Conservation (phyloP, 2,113 vertebrate species). For the Acrocephalus arundinaceus region DNA sequence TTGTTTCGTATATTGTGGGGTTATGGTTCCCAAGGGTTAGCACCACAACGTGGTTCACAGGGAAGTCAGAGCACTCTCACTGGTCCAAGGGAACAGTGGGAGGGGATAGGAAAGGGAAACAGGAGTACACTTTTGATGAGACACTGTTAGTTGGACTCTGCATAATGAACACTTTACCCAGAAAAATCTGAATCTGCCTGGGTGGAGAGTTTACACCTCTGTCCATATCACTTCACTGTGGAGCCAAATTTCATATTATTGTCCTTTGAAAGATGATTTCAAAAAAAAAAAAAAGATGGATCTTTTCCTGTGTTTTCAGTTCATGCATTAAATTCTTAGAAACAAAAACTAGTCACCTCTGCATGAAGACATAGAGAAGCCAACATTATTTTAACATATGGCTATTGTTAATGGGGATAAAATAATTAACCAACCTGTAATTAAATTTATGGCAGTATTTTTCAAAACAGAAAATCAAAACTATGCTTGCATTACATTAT, state of each 20-base stretch:
- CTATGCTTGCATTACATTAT: neutral
- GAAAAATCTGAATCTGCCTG: neutral
- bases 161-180: neutral
- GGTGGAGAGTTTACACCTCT: neutral
- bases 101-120: neutral
- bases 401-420: neutral
- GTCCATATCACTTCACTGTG: neutral
- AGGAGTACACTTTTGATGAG: neutral
- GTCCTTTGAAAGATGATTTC: neutral
- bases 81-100: neutral
- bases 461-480: constrained; percentile 1
- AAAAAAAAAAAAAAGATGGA: neutral
- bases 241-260: neutral
- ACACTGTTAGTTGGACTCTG: neutral
- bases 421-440: neutral
- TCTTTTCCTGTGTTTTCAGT: neutral
- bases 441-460: neutral
- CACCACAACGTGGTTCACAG: neutral
- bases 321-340: neutral
- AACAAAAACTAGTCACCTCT: neutral
- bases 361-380: neutral
- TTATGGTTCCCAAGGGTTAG: neutral
- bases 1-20: neutral
- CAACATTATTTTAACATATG: neutral
- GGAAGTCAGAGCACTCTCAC: neutral